Base-by-base conservation (phyloP, 2,888 invertebrate species). In the Troides aeacus region DNA sequence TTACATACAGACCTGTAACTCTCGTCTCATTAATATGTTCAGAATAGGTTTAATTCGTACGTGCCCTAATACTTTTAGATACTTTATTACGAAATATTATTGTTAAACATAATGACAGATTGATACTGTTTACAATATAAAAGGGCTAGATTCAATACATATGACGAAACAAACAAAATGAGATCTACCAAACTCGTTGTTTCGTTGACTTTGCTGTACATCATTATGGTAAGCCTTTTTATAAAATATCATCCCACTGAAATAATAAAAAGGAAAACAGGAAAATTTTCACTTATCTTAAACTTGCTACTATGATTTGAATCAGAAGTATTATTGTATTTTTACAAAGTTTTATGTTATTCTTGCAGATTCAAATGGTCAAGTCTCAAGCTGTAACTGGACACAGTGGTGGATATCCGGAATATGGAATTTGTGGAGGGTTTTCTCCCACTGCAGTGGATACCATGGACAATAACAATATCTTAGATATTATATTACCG, bases 401-500 rank as follows among this genome's bases (percentile, higher is more conserved):
- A 58, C n/a, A 42, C 21, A 42, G 63, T 42, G 50, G 56, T 4
- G 53, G 53, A n/a, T 53, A n/a, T 56, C 18, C 64, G 17, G 67
- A 57, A 15, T 67, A 62, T 23, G 70, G 70, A 64, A 64, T 58
- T 56, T 67, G 67, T 50, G 70, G 69, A 4, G 70, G 66, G n/a
- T 50, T 62, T 46, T 70, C 60, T 53, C 70, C 70, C 15, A 70
- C 70, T 12, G 77, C 66, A 21, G 39, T 66, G 24, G 70, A 70
- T 56, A 42, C 63, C 24, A 60, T 42, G 59, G 71, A 78, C 8
- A 70, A 77, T n/a, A 75, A 78, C 58, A 77, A 79, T 59, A 80
- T 81, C 42, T 68, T 81, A 69, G 83, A 85, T 59, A 72, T 77
- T 17, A 72, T 86, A 3, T 77, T 85, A 3, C 85, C 85, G 1